A percentile compares a stretch with the other conserved stretches of the same genome.
Conservation (phyloP, 1,140 invertebrate genomes). For the Drosophila ohnishii region DNA sequence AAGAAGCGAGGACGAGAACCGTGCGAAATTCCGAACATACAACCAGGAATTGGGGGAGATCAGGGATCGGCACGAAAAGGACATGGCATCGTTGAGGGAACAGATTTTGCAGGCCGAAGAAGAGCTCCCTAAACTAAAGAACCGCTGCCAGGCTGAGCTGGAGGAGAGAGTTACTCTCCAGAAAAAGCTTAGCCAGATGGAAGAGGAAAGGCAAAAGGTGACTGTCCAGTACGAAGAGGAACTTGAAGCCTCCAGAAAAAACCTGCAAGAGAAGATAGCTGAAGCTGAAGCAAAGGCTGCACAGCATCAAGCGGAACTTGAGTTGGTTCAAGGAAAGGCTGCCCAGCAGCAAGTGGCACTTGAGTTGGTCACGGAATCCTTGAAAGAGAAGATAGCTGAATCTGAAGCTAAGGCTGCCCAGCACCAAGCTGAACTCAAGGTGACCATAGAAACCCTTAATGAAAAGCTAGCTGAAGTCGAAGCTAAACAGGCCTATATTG, state of each 20-base stretch:
- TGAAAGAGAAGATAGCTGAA: background rate
- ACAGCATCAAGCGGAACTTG: background rate
- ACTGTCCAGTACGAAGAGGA: conserved; percentile 10
- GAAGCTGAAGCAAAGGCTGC: conserved; percentile 1
- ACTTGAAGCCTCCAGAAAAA: background rate
- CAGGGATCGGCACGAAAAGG: conserved; percentile 27
- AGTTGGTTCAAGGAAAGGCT: background rate
- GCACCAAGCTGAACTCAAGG: conserved; percentile 7
- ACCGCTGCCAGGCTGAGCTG: background rate
- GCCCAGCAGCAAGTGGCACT: background rate
- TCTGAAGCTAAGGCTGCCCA: conserved; percentile 1
- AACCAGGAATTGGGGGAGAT: conserved; percentile 46
- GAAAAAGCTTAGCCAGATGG: background rate
- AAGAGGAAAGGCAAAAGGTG: background rate
- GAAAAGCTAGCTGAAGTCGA: conserved; percentile 7
- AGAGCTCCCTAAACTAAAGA: background rate
- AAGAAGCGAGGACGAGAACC: conserved; percentile 29
- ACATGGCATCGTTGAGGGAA: conserved; percentile 16
- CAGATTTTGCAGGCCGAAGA: conserved; percentile 11
- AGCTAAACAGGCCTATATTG: background rate
- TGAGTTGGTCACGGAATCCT: no score
- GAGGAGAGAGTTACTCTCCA: background rate
- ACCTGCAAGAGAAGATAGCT: background rate
- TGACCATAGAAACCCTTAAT: background rate
- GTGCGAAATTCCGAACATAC: conserved; percentile 45